Percentiles rank a stretch among this genome's conserved stretches.
Evolutionary conservation across 37 sponge, comb jelly and placozoan species (phyloP).

Genomic region (Dysidea cf. avara): DNA sequence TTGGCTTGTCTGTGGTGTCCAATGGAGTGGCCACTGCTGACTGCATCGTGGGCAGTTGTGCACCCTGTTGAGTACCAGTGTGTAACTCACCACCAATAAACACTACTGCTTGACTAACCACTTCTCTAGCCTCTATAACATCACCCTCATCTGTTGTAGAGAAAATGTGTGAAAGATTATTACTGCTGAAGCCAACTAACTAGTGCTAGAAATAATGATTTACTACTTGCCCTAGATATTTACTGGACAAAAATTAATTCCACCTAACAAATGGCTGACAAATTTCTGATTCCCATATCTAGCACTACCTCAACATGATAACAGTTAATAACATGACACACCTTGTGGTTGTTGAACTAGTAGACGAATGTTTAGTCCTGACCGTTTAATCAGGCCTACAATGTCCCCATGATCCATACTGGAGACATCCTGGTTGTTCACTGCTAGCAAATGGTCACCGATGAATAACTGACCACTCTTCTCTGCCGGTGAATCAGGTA

Average conservation of each 20-base stretch:
- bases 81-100: neutral
- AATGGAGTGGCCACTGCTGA: slow-evolving; percentile 39
- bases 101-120: neutral
- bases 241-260: too few species aligned
- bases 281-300: too few species aligned
- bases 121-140: neutral
- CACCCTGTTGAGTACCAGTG: neutral
- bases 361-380: slow-evolving; percentile 63
- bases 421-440: slow-evolving; percentile 84
- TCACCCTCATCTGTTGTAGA: slow-evolving; percentile 3
- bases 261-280: too few species aligned
- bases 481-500: slow-evolving; percentile 88
- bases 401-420: slow-evolving; percentile 85
- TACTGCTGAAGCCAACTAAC: neutral
- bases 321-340: neutral
- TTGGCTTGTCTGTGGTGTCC: neutral
- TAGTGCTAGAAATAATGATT: too few species aligned
- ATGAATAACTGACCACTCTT: slow-evolving; percentile 57
- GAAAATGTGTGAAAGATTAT: neutral
- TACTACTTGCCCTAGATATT: too few species aligned
- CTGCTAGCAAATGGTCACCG: slow-evolving; percentile 84
- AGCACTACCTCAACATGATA: neutral
- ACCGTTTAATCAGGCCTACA: slow-evolving; percentile 82
- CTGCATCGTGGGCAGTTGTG: slow-evolving; percentile 13
- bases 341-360: slow-evolving; percentile 63